Evolutionary conservation across 92 coral and sea anemone species (phyloP).

Genomic region (Paragorgia papillata): DNA sequence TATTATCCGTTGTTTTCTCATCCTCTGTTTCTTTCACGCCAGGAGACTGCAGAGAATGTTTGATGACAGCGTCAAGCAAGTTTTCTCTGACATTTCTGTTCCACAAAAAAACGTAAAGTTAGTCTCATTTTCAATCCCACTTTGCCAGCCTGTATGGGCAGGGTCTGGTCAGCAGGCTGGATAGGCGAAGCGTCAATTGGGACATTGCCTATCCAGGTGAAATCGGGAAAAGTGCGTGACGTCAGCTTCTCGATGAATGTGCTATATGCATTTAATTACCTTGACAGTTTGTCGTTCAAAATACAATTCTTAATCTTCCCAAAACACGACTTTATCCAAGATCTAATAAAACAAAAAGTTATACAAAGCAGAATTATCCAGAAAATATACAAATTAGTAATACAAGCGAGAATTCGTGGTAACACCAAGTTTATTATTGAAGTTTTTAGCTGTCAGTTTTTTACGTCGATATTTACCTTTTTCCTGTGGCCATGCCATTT

Average conservation of each 20-base stretch:
- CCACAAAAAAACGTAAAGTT: background rate
- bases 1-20: background rate
- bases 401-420: no score
- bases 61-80: slow-evolving; percentile 13
- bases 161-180: no score
- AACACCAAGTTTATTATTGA: no score
- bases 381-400: no score
- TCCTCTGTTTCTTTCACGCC: background rate
- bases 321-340: slow-evolving; percentile 37
- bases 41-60: slow-evolving; percentile 8
- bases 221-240: no score
- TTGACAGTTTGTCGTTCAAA: slow-evolving; percentile 18
- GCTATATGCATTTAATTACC: background rate
- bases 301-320: slow-evolving; percentile 42
- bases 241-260: no score
- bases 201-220: no score
- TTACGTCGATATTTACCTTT: slow-evolving; percentile 9
- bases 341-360: background rate
- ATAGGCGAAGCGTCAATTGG: no score
- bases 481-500: background rate
- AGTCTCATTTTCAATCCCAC: no score
- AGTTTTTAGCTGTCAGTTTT: no score
- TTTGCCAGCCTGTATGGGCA: no score
- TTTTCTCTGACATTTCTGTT: slow-evolving; percentile 20
- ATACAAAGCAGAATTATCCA: background rate